Percentiles rank a stretch among this genome's conserved stretches.
These are phyloP conservation scores for Lithophane socia DNA, from an alignment of 2,888 invertebrate genomes.

Conservation along the genomic window DNA sequence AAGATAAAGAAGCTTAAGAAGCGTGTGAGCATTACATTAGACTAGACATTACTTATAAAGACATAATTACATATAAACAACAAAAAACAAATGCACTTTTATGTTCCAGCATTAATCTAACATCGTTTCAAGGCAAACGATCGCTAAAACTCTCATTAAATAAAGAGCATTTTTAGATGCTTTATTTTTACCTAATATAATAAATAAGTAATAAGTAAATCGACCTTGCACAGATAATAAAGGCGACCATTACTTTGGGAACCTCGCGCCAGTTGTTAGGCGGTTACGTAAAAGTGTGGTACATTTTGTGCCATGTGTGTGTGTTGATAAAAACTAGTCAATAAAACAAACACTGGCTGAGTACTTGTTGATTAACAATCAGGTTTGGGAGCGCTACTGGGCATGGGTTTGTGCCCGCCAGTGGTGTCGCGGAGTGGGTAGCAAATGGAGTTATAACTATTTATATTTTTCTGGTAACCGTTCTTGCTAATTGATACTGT, in stretches of 20 bases:
- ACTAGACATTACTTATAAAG: conserved; percentile 32
- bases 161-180: conserved; percentile 66
- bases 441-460: conserved; percentile 12
- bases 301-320: conserved; percentile 74
- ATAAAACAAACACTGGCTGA: conserved; percentile 77
- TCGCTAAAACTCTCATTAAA: conserved; percentile 59
- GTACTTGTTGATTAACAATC: conserved; percentile 74
- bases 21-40: conserved; percentile 26
- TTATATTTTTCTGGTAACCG: neutral
- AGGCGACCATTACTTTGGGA: conserved; percentile 78
- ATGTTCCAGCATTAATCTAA: conserved; percentile 39
- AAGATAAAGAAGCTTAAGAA: conserved; percentile 23
- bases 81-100: conserved; percentile 30
- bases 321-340: conserved; percentile 78
- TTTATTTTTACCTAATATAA: conserved; percentile 60
- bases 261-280: conserved; percentile 82
- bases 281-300: conserved; percentile 82
- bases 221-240: conserved; percentile 82
- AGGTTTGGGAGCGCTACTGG: conserved; percentile 71
- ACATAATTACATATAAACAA: conserved; percentile 39
- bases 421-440: conserved; percentile 9
- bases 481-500: neutral
- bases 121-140: conserved; percentile 55
- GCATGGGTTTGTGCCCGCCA: conserved; percentile 41
- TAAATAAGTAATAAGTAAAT: conserved; percentile 66